phyloP scores from a whole-genome alignment of 2,797 vertebrate species.

The Poeciliopsis presidionis region DNA sequence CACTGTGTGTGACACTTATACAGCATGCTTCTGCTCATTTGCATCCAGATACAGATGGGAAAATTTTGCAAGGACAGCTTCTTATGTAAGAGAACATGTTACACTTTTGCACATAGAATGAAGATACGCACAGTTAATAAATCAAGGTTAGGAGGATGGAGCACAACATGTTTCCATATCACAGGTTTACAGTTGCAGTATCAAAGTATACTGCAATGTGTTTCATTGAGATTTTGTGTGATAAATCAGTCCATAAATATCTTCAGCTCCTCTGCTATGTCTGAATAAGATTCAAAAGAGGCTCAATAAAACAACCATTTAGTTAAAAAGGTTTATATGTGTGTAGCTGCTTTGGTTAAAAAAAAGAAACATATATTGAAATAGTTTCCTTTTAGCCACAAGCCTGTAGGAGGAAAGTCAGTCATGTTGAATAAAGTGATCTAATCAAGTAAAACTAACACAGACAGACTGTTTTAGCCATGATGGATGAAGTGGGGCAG shows the following conservation, averaged over 20 bases:
- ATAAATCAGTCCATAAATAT: not conserved
- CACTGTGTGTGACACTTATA: constrained; percentile 9
- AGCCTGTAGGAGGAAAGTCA: no score
- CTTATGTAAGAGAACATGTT: not conserved
- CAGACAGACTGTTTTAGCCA: not conserved
- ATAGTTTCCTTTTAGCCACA: not conserved
- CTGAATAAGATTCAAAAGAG: not conserved
- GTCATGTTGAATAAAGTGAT: not conserved
- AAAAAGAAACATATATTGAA: not conserved
- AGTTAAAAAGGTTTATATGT: not conserved
- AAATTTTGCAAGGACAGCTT: constrained; percentile 1
- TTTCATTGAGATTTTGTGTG: not conserved
- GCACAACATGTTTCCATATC: not conserved
- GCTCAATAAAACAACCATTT: not conserved
- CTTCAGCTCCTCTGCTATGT: not conserved
- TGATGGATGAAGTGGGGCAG: not conserved
- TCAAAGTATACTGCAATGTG: not conserved
- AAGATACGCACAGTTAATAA: not conserved
- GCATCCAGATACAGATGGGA: not conserved
- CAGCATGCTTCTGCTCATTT: not conserved
- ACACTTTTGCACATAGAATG: not conserved
- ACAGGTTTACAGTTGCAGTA: not conserved
- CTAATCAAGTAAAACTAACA: not conserved
- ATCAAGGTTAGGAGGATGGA: not conserved
- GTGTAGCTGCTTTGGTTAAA: not conserved